Evolutionary conservation across 1,140 invertebrate genomes (phyloP).

Genomic region (Gonatopus flavifemur): DNA sequence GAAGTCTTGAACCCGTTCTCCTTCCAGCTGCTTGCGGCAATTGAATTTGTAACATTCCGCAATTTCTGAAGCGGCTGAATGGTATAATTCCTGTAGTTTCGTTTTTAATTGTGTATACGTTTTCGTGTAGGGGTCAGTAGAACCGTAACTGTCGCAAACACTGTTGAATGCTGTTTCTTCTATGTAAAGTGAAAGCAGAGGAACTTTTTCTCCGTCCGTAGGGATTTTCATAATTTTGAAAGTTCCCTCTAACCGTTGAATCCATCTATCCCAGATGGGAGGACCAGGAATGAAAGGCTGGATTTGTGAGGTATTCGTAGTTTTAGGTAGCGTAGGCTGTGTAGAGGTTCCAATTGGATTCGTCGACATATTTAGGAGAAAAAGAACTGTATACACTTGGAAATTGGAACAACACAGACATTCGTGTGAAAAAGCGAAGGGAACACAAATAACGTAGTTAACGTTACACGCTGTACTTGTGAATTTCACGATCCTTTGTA

Average conservation of each 20-base stretch:
- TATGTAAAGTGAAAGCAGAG: slow-evolving; percentile 2
- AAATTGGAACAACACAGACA: too few relatives aligned
- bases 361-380: too few relatives aligned
- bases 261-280: not conserved
- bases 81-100: slow-evolving; percentile 4
- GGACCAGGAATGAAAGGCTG: not conserved
- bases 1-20: slow-evolving; percentile 4
- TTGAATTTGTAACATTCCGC: slow-evolving; percentile 11
- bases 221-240: slow-evolving; percentile 1
- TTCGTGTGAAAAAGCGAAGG: too few relatives aligned
- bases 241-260: too few relatives aligned
- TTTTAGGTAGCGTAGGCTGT: too few relatives aligned
- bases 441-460: too few relatives aligned
- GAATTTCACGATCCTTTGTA: too few relatives aligned
- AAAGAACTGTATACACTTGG: too few relatives aligned
- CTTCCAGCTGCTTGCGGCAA: slow-evolving; percentile 1
- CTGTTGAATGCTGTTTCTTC: not conserved
- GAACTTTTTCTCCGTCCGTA: not conserved
- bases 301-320: too few relatives aligned
- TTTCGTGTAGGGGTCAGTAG: not conserved
- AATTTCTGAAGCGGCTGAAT: not conserved
- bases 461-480: too few relatives aligned
- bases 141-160: not conserved
- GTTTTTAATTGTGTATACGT: not conserved
- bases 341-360: too few relatives aligned